Percentiles rank a stretch among this genome's conserved stretches.
phyloP scores from a whole-genome alignment of 2,113 vertebrate species.

The Embiotoca jacksoni region DNA sequence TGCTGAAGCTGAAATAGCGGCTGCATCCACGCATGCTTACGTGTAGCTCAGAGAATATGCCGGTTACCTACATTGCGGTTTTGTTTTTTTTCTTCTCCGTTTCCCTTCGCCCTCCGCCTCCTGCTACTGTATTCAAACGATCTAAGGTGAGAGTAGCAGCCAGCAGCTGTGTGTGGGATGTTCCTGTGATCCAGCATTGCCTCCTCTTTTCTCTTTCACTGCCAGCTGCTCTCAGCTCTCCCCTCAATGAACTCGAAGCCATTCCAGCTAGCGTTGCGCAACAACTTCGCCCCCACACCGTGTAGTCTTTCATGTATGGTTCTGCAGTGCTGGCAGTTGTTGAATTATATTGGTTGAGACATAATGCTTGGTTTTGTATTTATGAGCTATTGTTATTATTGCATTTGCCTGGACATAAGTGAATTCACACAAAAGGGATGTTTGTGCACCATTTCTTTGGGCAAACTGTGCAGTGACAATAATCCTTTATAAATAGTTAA shows the following conservation, averaged over 20 bases:
- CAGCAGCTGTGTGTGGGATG: constrained; percentile 71
- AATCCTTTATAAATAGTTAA: neutral
- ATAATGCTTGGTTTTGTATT: constrained; percentile 11
- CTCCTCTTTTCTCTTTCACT: constrained; percentile 24
- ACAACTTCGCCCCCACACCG: constrained; percentile 36
- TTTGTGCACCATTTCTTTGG: neutral
- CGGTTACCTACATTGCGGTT: neutral
- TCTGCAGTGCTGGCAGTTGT: constrained; percentile 20
- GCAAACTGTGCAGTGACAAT: neutral
- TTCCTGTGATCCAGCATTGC: constrained; percentile 54
- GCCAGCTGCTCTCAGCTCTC: constrained; percentile 59
- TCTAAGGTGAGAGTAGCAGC: constrained; percentile 44
- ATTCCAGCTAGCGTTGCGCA: constrained; percentile 36
- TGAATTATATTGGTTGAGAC: neutral
- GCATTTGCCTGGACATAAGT: neutral
- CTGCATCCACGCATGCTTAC: neutral
- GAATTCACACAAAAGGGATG: neutral
- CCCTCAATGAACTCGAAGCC: constrained; percentile 54
- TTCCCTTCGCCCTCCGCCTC: neutral
- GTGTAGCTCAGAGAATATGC: constrained; percentile 7
- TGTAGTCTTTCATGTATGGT: constrained; percentile 37
- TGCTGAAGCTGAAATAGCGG: neutral
- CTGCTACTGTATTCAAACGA: constrained; percentile 41
- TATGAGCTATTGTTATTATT: neutral
- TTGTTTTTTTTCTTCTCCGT: constrained; percentile 1